Percentiles rank a stretch among this genome's conserved stretches.
These are phyloP conservation scores for Polia nebulosa DNA, from an alignment of 2,888 invertebrate genomes.

Conservation along the genomic window DNA sequence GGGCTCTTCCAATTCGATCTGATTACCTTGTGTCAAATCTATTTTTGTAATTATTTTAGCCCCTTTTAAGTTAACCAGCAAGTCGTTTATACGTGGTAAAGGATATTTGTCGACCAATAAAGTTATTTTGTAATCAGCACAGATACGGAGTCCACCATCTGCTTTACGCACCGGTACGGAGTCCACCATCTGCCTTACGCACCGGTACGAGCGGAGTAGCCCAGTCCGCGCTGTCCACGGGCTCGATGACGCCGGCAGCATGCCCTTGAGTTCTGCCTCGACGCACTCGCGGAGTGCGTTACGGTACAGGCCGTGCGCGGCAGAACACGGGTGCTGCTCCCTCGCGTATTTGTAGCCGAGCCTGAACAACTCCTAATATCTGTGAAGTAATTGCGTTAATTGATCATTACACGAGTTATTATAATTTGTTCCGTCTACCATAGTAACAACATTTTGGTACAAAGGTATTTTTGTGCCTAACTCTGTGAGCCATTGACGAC, in stretches of 20 bases:
- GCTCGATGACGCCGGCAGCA: too few species aligned
- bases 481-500: too few species aligned
- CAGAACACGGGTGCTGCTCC: too few species aligned
- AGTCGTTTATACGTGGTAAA: too few species aligned
- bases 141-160: conserved; percentile 58
- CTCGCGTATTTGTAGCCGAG: conserved; percentile 51
- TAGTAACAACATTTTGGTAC: conserved; percentile 1
- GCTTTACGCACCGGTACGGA: too few species aligned
- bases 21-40: too few species aligned
- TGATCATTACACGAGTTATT: neutral
- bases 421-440: too few species aligned
- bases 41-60: too few species aligned
- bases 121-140: too few species aligned
- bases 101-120: too few species aligned
- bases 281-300: conserved; percentile 40
- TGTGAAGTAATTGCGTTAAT: conserved; percentile 16
- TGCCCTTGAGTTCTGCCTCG: conserved; percentile 43
- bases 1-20: conserved; percentile 30
- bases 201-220: conserved; percentile 60
- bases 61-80: too few species aligned
- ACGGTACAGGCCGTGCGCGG: conserved; percentile 60
- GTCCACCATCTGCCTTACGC: conserved; percentile 57
- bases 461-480: conserved; percentile 19
- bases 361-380: conserved; percentile 49
- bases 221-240: conserved; percentile 65